A percentile compares a stretch with the other conserved stretches of the same genome.
Conservation (phyloP, 2,113 vertebrate species). For the Poicephalus gulielmi region DNA sequence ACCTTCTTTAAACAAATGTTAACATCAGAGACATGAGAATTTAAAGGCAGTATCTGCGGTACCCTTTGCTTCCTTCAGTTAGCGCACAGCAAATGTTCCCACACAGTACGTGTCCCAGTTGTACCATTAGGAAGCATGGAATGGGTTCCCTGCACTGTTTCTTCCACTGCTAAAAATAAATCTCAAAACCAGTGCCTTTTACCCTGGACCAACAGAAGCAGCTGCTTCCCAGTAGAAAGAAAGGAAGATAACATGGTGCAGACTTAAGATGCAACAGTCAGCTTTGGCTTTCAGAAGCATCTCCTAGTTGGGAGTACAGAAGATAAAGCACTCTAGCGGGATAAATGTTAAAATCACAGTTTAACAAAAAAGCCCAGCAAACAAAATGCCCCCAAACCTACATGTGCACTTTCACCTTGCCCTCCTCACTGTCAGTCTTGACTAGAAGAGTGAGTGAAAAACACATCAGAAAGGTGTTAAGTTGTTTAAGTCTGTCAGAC, state of each 20-base stretch:
- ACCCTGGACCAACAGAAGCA: not conserved
- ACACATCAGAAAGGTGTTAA: not conserved
- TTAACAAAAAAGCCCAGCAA: not conserved
- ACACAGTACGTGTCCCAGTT: not conserved
- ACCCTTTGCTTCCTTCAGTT: not conserved
- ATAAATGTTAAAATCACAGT: not conserved
- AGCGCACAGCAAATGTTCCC: not conserved
- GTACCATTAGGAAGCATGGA: not conserved
- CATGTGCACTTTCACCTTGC: not conserved
- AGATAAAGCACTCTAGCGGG: not conserved
- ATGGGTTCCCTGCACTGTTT: not conserved
- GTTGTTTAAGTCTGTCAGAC: not conserved
- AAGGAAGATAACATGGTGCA: not conserved
- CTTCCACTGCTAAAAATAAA: not conserved
- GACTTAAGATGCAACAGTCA: not conserved
- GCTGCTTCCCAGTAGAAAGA: not conserved
- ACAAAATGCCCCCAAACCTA: not conserved
- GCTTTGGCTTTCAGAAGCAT: not conserved
- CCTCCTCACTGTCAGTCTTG: not conserved
- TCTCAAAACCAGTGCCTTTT: not conserved
- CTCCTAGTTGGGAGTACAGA: not conserved
- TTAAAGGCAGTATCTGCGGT: not conserved
- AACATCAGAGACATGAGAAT: constrained; percentile 25
- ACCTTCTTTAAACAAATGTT: constrained; percentile 57
- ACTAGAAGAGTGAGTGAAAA: not conserved